Conservation (phyloP, 2,888 invertebrate species). For the Escarpia spicata region DNA sequence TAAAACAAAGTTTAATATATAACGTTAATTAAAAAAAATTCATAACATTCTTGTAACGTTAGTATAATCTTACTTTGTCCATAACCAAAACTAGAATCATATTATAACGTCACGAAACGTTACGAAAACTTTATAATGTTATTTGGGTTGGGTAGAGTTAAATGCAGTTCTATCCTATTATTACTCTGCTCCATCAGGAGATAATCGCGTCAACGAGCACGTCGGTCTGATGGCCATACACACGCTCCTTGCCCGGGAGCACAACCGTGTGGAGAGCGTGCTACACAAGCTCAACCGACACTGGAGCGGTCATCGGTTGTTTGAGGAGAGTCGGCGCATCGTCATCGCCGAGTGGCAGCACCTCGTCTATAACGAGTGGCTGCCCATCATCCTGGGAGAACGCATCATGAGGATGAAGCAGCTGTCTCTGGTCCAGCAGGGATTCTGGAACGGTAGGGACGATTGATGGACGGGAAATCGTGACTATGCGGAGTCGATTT, state of each 20-base stretch:
- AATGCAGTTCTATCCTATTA: too few relatives aligned
- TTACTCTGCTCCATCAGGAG: slow-evolving; percentile 70
- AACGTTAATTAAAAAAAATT: too few relatives aligned
- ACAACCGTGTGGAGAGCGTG: slow-evolving; percentile 83
- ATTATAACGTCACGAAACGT: too few relatives aligned
- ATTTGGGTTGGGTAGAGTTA: too few relatives aligned
- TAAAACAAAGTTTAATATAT: too few relatives aligned
- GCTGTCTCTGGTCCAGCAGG: slow-evolving; percentile 82
- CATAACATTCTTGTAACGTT: too few relatives aligned
- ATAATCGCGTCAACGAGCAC: slow-evolving; percentile 87
- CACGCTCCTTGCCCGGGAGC: slow-evolving; percentile 77
- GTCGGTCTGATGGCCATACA: slow-evolving; percentile 87
- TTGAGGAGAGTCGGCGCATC: slow-evolving; percentile 71
- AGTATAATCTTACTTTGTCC: too few relatives aligned
- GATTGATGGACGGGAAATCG: not conserved
- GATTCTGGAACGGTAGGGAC: slow-evolving; percentile 71
- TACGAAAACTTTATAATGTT: too few relatives aligned
- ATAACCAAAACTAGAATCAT: too few relatives aligned
- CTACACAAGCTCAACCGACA: slow-evolving; percentile 77
- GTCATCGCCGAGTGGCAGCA: slow-evolving; percentile 77
- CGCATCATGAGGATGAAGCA: slow-evolving; percentile 89
- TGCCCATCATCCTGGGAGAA: slow-evolving; percentile 89
- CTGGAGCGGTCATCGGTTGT: slow-evolving; percentile 74
- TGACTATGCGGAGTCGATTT: not conserved
- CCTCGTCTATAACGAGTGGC: slow-evolving; percentile 65